Evolutionary conservation across 1,140 invertebrate genomes (phyloP).

Genomic region (Agrilus planipennis): DNA sequence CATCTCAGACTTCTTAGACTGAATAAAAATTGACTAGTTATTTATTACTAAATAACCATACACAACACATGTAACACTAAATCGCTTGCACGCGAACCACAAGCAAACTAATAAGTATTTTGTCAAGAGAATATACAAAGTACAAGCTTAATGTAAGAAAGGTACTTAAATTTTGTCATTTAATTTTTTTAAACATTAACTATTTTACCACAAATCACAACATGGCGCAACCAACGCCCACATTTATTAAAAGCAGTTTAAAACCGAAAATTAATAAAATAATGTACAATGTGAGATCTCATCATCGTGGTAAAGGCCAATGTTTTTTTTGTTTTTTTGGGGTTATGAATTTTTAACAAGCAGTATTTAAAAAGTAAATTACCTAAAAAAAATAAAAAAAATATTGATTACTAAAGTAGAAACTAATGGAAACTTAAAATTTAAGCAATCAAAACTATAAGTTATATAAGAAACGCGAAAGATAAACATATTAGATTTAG

Average conservation of each 20-base stretch:
- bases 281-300: not conserved
- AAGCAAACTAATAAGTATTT: not conserved
- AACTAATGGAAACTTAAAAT: too few relatives aligned
- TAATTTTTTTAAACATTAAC: slow-evolving; percentile 1
- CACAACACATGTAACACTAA: slow-evolving; percentile 7
- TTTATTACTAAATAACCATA: not conserved
- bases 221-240: slow-evolving; percentile 32
- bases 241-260: not conserved
- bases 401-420: not conserved
- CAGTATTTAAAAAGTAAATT: slow-evolving; percentile 12
- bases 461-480: too few relatives aligned
- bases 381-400: slow-evolving; percentile 6
- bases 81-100: not conserved
- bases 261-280: not conserved
- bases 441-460: too few relatives aligned
- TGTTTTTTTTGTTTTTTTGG: slow-evolving; percentile 32
- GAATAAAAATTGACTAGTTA: slow-evolving; percentile 5
- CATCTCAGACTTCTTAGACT: slow-evolving; percentile 28
- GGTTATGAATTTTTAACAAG: slow-evolving; percentile 34
- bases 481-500: too few relatives aligned
- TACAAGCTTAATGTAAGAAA: not conserved
- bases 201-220: slow-evolving; percentile 4
- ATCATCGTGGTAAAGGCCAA: slow-evolving; percentile 1
- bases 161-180: not conserved
- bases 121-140: not conserved